These are phyloP conservation scores for Archips crataeganus DNA, from an alignment of 2,888 invertebrate genomes.

Conservation along the genomic window DNA sequence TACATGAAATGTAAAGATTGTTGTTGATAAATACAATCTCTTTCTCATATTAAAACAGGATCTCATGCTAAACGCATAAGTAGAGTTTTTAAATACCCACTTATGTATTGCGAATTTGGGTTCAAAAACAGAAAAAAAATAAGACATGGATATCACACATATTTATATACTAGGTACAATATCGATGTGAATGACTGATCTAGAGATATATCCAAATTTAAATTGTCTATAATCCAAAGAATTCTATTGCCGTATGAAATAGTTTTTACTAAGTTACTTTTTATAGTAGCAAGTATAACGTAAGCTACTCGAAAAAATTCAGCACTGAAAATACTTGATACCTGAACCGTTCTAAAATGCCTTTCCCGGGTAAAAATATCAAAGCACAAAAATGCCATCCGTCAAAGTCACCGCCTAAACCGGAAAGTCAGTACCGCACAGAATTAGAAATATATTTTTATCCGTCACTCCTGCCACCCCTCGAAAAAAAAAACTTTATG, in stretches of 20 bases:
- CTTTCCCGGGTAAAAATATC: conserved; percentile 64
- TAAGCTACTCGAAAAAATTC: conserved; percentile 1
- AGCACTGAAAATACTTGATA: background rate
- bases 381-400: conserved; percentile 74
- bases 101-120: too few relatives aligned
- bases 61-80: too few relatives aligned
- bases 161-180: too few relatives aligned
- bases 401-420: conserved; percentile 76
- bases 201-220: too few relatives aligned
- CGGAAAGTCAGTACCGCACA: conserved; percentile 76
- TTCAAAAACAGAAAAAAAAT: too few relatives aligned
- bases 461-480: conserved; percentile 76
- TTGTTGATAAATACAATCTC: too few relatives aligned
- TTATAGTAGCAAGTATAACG: background rate
- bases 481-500: conserved; percentile 76
- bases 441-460: conserved; percentile 85
- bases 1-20: too few relatives aligned
- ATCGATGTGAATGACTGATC: too few relatives aligned
- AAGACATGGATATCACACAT: too few relatives aligned
- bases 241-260: background rate
- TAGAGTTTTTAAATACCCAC: too few relatives aligned
- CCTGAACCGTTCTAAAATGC: conserved; percentile 21
- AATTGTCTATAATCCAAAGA: background rate
- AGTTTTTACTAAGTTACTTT: background rate
- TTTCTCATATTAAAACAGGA: too few relatives aligned